Conservation (phyloP, 2,888 invertebrate species). For the Stenichneumon culpator region DNA sequence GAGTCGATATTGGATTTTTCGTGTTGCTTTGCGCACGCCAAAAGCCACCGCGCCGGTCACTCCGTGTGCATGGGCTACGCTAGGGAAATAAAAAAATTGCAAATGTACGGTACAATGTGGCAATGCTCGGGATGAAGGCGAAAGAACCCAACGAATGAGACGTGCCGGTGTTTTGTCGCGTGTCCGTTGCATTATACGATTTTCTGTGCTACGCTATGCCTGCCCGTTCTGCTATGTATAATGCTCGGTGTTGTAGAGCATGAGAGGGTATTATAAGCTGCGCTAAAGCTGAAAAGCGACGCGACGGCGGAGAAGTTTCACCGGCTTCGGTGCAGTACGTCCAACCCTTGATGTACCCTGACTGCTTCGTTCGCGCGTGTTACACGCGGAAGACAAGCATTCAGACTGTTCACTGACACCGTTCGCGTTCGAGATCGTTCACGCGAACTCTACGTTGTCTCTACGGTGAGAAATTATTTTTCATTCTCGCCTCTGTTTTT, state of each 20-base stretch:
- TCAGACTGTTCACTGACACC: slow-evolving; percentile 44
- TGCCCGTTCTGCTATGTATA: slow-evolving; percentile 18
- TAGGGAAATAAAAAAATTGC: slow-evolving; percentile 27
- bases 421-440: neutral
- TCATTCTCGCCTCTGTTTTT: neutral
- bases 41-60: slow-evolving; percentile 7
- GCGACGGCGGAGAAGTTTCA: slow-evolving; percentile 49
- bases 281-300: slow-evolving; percentile 44
- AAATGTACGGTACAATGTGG: slow-evolving; percentile 36
- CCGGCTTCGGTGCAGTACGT: slow-evolving; percentile 8
- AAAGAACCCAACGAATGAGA: slow-evolving; percentile 37
- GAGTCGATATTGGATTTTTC: slow-evolving; percentile 61
- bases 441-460: slow-evolving; percentile 1
- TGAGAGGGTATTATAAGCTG: slow-evolving; percentile 42
- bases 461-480: neutral
- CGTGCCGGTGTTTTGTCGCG: slow-evolving; percentile 55
- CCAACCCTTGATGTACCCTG: slow-evolving; percentile 16
- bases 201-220: slow-evolving; percentile 27
- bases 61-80: slow-evolving; percentile 10
- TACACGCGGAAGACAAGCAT: slow-evolving; percentile 37
- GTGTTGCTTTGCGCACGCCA: slow-evolving; percentile 33
- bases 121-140: slow-evolving; percentile 49
- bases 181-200: slow-evolving; percentile 58
- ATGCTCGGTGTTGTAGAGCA: neutral
- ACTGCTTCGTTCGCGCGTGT: slow-evolving; percentile 25